Evolutionary conservation across 2,888 invertebrate genomes (phyloP).

Genomic region (Leptarthrus brevirostris): DNA sequence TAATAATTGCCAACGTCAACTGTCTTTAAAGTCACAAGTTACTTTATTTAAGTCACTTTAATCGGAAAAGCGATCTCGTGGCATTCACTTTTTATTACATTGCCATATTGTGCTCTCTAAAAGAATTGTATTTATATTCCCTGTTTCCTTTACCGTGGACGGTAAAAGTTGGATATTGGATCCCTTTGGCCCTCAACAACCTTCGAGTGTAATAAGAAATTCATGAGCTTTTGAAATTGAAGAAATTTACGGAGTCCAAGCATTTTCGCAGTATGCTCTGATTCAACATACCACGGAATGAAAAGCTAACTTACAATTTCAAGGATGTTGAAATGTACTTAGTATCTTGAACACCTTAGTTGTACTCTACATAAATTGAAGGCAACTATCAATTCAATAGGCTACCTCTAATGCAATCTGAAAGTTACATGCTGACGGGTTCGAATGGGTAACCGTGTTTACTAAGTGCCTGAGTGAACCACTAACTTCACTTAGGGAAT

Average conservation of each 20-base stretch:
- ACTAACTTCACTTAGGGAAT: no score
- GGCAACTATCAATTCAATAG: no score
- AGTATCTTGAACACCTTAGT: no score
- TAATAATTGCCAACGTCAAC: neutral
- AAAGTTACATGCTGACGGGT: no score
- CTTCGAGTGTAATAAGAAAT: constrained; percentile 25
- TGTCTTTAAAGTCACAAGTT: neutral
- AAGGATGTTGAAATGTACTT: no score
- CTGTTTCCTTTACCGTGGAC: neutral
- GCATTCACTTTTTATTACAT: constrained; percentile 7
- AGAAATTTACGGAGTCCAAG: constrained; percentile 30
- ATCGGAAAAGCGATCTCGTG: neutral
- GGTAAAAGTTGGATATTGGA: constrained; percentile 10
- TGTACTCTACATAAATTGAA: no score
- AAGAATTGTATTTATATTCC: neutral
- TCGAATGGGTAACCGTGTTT: no score
- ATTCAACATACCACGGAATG: no score
- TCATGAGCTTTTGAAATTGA: constrained; percentile 35
- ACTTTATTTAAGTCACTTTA: neutral
- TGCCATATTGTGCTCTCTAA: neutral
- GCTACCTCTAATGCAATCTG: no score
- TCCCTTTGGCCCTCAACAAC: constrained; percentile 8
- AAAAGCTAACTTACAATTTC: no score
- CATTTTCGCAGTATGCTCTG: neutral
- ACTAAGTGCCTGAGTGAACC: no score